These are phyloP conservation scores for Apis laboriosa DNA, from an alignment of 1,140 invertebrate species.

Conservation along the genomic window DNA sequence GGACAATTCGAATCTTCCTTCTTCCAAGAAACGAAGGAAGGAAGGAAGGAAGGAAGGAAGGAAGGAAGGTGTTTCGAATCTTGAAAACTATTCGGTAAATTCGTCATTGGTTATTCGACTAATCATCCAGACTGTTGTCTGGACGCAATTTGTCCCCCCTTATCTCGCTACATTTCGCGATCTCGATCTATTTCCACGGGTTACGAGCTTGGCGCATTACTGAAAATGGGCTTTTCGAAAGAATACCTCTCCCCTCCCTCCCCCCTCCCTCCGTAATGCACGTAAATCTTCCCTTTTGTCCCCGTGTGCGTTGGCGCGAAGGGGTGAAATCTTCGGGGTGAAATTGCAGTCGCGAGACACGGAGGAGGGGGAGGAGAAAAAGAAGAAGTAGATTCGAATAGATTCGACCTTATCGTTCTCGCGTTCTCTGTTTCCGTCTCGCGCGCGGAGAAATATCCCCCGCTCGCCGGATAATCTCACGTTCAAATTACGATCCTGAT, in stretches of 20 bases:
- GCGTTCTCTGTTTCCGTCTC: slow-evolving; percentile 3
- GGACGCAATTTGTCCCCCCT: slow-evolving; percentile 27
- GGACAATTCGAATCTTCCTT: too few relatives aligned
- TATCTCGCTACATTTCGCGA: slow-evolving; percentile 48
- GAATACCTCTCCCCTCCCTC: slow-evolving; percentile 39
- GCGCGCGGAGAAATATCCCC: background rate
- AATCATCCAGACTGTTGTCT: slow-evolving; percentile 42
- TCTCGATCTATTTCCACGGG: slow-evolving; percentile 34
- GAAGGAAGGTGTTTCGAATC: too few relatives aligned
- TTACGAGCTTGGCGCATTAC: slow-evolving; percentile 29
- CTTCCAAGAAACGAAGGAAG: too few relatives aligned
- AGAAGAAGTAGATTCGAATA: slow-evolving; percentile 36
- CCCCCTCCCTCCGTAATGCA: slow-evolving; percentile 16
- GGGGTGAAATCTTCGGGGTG: slow-evolving; percentile 36
- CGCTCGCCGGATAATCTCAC: background rate
- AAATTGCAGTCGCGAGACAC: slow-evolving; percentile 46
- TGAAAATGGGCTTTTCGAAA: slow-evolving; percentile 43
- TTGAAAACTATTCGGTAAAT: background rate
- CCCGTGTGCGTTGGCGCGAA: slow-evolving; percentile 2
- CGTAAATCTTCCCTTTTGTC: slow-evolving; percentile 49
- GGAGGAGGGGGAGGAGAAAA: slow-evolving; percentile 4
- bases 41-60: too few relatives aligned
- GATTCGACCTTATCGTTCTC: slow-evolving; percentile 42
- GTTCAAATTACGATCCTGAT: slow-evolving; percentile 14
- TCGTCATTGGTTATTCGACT: background rate